Base-by-base conservation (phyloP, 2,113 vertebrate genomes). In the Taurulus bubalis region DNA sequence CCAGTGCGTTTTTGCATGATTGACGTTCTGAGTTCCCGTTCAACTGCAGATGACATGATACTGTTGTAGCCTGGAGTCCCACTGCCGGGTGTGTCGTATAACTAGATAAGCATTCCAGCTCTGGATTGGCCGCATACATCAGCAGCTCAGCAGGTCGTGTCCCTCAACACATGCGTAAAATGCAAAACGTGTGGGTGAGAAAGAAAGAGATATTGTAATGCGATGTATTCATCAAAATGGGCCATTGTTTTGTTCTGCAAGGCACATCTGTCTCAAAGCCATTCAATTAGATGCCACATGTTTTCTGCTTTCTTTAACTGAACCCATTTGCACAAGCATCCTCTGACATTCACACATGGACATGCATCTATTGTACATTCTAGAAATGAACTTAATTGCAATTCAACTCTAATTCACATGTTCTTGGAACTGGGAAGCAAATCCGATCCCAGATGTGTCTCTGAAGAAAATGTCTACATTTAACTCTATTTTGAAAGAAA, bases 161-260 rank as follows among this genome's bases (percentile, higher is more conserved):
- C 53, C 8, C 40, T 79, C 62, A 42, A 73, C 58, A 75, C 32
- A 73, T 75, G 55, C 2, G 3, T 45, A 42, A 62, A 73, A 55
- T 49, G 59, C 24, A 38, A 38, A 38, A 53, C n/a, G 32, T 60
- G 42, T 68, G 15, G 6, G 20, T 12, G 28, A 56, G 53, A 28
- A 22, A 74, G 26, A 76, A 34, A 70, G 40, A 62, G 2, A 55
- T 45, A 18, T 26, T 80, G 36, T 62, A 34, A 26, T 72, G 51
- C 59, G 28, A 72, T 40, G 15, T 58, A 51, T 77, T 74, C 59
- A 34, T 75, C 30, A 70, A 58, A 34, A 10, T 64, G 55, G 42
- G 77, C 84, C 69, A 79, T 65, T 85, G 60, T 66, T 63, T 51
- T 80, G 26, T 58, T 49, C 28, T 75, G 32, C 24, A 45, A 59